Evolutionary conservation across 1,140 invertebrate species (phyloP).

Genomic region (Frieseomelitta varia): DNA sequence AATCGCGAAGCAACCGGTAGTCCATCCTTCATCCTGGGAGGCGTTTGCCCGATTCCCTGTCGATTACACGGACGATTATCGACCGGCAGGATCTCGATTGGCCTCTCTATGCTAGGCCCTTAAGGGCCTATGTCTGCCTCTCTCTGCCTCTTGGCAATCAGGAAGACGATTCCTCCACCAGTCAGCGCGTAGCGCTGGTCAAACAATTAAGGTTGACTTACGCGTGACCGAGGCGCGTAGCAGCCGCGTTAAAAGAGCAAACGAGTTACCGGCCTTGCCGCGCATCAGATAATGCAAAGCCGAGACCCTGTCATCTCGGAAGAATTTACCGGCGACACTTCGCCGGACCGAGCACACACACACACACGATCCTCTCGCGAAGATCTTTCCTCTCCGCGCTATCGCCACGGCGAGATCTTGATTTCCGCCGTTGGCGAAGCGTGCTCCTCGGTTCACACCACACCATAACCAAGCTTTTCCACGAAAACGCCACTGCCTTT

Average conservation of each 20-base stretch:
- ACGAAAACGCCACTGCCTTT: conserved; percentile 39
- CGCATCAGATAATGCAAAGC: conserved; percentile 72
- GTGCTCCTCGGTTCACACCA: conserved; percentile 15
- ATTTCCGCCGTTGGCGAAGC: conserved; percentile 28
- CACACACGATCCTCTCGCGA: not conserved
- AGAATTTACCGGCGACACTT: conserved; percentile 76
- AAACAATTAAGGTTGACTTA: conserved; percentile 77
- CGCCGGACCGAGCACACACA: not conserved
- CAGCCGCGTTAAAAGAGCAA: conserved; percentile 60
- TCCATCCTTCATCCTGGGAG: not conserved
- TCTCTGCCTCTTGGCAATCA: not conserved
- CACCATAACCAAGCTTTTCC: conserved; percentile 26
- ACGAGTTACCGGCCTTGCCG: conserved; percentile 63
- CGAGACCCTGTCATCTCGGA: conserved; percentile 74
- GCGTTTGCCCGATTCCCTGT: conserved; percentile 10
- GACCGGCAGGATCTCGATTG: conserved; percentile 55
- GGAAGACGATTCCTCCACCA: not conserved
- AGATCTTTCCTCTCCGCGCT: not conserved
- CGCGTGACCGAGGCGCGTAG: conserved; percentile 56
- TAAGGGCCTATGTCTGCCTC: not conserved
- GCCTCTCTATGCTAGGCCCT: conserved; percentile 37
- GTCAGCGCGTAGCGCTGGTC: conserved; percentile 44
- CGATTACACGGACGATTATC: conserved; percentile 60
- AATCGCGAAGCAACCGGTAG: not conserved
- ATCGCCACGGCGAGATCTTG: conserved; percentile 51